phyloP scores from a whole-genome alignment of 2,888 invertebrate genomes.

The Apodemia zela region DNA sequence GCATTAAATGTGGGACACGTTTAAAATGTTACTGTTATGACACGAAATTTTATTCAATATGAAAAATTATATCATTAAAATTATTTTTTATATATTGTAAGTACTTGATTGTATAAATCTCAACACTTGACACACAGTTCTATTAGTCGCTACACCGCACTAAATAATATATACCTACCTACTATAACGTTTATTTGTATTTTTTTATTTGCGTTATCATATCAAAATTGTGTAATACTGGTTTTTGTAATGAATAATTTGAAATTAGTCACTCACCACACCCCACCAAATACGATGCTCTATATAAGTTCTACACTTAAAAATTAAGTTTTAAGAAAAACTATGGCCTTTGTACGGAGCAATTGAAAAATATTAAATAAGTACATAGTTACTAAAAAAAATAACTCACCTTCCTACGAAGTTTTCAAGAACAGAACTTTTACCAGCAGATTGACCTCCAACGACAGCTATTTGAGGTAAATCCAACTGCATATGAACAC shows the following conservation, averaged over 20 bases:
- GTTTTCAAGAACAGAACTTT: constrained; percentile 99
- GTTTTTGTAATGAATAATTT: too few species aligned
- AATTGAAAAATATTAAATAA: too few species aligned
- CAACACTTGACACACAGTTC: neutral
- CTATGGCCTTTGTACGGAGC: too few species aligned
- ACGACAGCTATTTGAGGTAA: constrained; percentile 99
- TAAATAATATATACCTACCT: neutral
- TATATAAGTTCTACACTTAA: too few species aligned
- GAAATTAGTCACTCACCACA: too few species aligned
- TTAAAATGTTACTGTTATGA: constrained; percentile 31
- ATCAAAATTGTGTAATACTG: neutral
- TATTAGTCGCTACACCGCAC: neutral
- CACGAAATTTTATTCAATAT: constrained; percentile 21
- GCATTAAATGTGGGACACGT: constrained; percentile 71
- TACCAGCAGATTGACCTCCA: constrained; percentile 99
- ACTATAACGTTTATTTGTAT: neutral
- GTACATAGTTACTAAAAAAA: too few species aligned
- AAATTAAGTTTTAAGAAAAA: too few species aligned
- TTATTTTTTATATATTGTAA: neutral
- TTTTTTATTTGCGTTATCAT: neutral
- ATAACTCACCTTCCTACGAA: constrained; percentile 97
- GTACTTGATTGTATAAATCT: neutral
- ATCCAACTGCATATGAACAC: constrained; percentile 98
- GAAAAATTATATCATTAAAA: neutral
- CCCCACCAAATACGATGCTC: too few species aligned